phyloP scores from a whole-genome alignment of 2,888 invertebrate species.

The Chydorus sphaericus region DNA sequence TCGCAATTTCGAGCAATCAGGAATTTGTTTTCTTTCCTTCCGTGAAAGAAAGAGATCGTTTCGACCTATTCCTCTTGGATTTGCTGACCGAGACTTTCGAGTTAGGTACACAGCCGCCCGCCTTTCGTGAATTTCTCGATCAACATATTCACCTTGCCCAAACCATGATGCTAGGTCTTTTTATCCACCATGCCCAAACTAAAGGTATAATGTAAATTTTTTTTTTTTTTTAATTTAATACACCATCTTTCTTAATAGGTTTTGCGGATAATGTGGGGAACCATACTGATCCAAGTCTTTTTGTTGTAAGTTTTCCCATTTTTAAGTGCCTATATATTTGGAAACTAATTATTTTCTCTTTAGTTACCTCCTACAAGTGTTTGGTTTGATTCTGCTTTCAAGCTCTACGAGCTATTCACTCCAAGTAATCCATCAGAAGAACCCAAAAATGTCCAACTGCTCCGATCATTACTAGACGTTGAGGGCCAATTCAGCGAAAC shows the following conservation, averaged over 20 bases:
- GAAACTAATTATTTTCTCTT: conserved; percentile 20
- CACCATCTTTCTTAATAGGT: too few species aligned
- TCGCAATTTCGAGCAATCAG: conserved; percentile 82
- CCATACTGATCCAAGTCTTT: conserved; percentile 35
- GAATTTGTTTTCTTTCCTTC: conserved; percentile 73
- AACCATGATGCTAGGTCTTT: too few species aligned
- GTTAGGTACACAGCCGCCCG: not conserved
- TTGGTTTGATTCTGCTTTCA: conserved; percentile 56
- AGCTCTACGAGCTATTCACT: conserved; percentile 46
- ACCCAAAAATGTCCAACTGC: conserved; percentile 16
- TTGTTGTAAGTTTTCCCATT: conserved; percentile 34
- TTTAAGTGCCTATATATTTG: conserved; percentile 7
- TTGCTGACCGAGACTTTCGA: not conserved
- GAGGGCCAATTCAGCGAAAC: conserved; percentile 67
- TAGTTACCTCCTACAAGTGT: conserved; percentile 52
- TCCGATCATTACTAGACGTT: conserved; percentile 46
- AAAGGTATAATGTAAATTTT: conserved; percentile 48
- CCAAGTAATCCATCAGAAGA: conserved; percentile 22
- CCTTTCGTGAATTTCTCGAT: conserved; percentile 41
- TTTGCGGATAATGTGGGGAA: too few species aligned
- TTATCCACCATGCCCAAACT: conserved; percentile 41
- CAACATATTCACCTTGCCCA: conserved; percentile 70
- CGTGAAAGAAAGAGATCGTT: not conserved
- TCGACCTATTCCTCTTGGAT: not conserved
- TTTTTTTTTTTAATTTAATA: too few species aligned